These are phyloP conservation scores for Porites lutea DNA, from an alignment of 64 coral and sea anemone genomes.

Conservation along the genomic window DNA sequence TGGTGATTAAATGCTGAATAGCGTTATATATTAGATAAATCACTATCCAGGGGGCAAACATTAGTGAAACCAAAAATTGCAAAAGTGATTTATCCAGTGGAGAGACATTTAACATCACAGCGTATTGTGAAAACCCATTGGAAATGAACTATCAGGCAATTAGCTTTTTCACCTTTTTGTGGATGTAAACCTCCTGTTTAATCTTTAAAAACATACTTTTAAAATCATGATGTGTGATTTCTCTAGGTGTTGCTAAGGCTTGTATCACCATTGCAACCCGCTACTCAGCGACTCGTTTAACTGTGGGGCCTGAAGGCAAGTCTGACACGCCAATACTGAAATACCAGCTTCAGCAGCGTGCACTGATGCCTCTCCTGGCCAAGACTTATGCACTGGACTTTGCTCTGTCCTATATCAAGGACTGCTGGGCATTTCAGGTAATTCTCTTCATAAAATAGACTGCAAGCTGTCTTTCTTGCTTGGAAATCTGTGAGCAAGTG, in stretches of 20 bases:
- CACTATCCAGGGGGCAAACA: too few relatives aligned
- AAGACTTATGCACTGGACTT: constrained; percentile 89
- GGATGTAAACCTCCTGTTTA: too few relatives aligned
- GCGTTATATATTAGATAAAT: too few relatives aligned
- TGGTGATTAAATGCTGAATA: too few relatives aligned
- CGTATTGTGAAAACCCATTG: too few relatives aligned
- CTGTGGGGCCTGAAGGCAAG: constrained; percentile 83
- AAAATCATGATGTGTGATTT: neutral
- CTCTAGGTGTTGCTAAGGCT: constrained; percentile 74
- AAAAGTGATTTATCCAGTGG: too few relatives aligned
- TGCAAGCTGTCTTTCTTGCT: too few relatives aligned
- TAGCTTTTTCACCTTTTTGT: too few relatives aligned
- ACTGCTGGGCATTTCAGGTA: constrained; percentile 87
- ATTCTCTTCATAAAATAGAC: neutral
- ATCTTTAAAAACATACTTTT: too few relatives aligned
- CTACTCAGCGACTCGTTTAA: constrained; percentile 88
- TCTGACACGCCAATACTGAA: constrained; percentile 86
- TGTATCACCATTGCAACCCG: constrained; percentile 77
- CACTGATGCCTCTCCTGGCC: constrained; percentile 82
- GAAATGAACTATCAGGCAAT: too few relatives aligned
- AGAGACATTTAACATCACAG: too few relatives aligned
- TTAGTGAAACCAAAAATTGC: too few relatives aligned
- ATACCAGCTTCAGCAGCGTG: constrained; percentile 89
- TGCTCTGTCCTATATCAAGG: constrained; percentile 77
- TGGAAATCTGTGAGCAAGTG: neutral